Percentiles rank a stretch among this genome's conserved stretches.
Conservation (phyloP, 1,140 invertebrate species). For the Calosoma granatense region DNA sequence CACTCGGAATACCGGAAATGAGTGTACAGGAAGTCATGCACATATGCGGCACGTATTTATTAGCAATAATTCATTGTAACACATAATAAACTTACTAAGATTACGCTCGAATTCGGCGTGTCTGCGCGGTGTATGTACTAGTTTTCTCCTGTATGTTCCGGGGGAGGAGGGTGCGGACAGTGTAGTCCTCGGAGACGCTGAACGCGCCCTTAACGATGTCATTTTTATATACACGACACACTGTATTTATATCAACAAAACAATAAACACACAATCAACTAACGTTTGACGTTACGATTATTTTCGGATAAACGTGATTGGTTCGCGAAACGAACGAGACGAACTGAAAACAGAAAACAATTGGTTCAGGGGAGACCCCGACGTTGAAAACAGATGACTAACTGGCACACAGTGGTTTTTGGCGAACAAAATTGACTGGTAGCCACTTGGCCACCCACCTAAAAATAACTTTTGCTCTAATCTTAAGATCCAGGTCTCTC, state of each 20-base stretch:
- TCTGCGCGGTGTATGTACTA: neutral
- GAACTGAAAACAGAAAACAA: constrained; percentile 8
- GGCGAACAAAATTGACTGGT: neutral
- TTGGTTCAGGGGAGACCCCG: neutral
- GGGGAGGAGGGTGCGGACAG: constrained; percentile 34
- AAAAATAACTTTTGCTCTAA: constrained; percentile 7
- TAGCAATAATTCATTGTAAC: too few species aligned
- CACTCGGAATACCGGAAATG: too few species aligned
- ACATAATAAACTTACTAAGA: constrained; percentile 9
- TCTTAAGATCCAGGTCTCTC: constrained; percentile 6
- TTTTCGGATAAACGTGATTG: too few species aligned
- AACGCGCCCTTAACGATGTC: constrained; percentile 39
- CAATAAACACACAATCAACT: too few species aligned
- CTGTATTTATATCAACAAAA: too few species aligned
- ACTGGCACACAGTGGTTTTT: constrained; percentile 7
- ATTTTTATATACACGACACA: neutral
- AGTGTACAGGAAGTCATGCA: too few species aligned
- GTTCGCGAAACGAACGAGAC: too few species aligned
- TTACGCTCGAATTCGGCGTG: neutral
- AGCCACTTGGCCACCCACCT: neutral
- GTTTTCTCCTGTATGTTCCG: neutral
- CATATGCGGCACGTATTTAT: too few species aligned
- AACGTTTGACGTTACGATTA: too few species aligned
- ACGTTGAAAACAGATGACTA: constrained; percentile 6
- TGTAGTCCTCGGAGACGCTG: constrained; percentile 40